Base-by-base conservation (phyloP, 2,888 invertebrate genomes). In the Synergus laeviventris region DNA sequence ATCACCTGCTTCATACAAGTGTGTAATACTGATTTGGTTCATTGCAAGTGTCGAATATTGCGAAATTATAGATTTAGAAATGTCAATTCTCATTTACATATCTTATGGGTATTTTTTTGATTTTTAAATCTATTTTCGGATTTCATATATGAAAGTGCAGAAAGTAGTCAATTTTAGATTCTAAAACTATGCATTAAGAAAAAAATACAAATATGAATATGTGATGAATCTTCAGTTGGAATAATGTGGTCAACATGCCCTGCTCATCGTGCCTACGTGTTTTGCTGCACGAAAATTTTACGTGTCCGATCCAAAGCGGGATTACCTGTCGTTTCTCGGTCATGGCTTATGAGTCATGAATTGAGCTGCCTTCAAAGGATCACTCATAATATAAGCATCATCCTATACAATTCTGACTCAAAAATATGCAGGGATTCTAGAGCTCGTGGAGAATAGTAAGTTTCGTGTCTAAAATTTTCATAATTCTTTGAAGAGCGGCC, bases 281-380 rank as follows among this genome's bases (percentile, higher is more conserved):
- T 54, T 70, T 31, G 36, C n/a, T 16, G 31, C 49, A 70, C 70
- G 70, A 54, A 70, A 45, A 70, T 36, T 70, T n/a, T 31, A 24
- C 14, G 38, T 49, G 11, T n/a, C 14, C 16, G 45, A 49, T 70
- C 54, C 49, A 70, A 49, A 31, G 11, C 31, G 45, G 31, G 16
- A 49, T 54, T 31, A 70, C n/a, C 49, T 49, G 11, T 70, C 12
- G 11, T 36, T 70, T 36, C 5, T 49, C n/a, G 24, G 21, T 24
- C 59, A 24, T 59, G 24, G 59, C 59, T 59, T 14, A 24, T 59
- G 59, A 59, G 12, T 56, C 56, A 56, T 0, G 12, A 21, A 21
- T 21, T 56, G 56, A 21, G 12, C 11, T 21, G 5, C 21, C 21
- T 56, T 21, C 21, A 14, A 56, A 54, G 21, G 21, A 56, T 11